Evolutionary conservation across 64 coral and sea anemone genomes (phyloP).

Genomic region (Acropora tenuis): DNA sequence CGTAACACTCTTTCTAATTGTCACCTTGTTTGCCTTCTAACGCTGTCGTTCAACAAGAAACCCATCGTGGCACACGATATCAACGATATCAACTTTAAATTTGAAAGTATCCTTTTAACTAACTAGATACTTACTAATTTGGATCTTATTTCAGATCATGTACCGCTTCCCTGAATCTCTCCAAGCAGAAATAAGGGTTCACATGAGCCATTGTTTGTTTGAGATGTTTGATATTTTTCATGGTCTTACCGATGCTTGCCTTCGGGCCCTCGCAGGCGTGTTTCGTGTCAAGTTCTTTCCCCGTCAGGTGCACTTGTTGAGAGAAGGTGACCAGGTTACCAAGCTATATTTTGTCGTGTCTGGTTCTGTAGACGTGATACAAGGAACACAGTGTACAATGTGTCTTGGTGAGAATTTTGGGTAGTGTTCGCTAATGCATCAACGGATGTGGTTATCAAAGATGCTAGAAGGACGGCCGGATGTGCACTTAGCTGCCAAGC

Average conservation of each 20-base stretch:
- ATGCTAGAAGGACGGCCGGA: no score
- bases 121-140: no score
- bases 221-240: conserved; percentile 67
- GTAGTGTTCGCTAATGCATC: no score
- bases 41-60: no score
- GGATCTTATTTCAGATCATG: conserved; percentile 61
- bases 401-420: conserved; percentile 63
- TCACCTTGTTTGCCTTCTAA: no score
- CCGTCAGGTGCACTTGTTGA: conserved; percentile 71
- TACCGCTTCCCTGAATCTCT: conserved; percentile 84
- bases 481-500: no score
- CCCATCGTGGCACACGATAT: no score
- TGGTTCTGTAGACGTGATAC: conserved; percentile 78
- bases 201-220: conserved; percentile 68
- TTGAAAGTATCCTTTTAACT: no score
- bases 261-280: conserved; percentile 66
- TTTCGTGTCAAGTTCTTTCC: conserved; percentile 69
- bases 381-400: conserved; percentile 49
- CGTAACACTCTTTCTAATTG: no score
- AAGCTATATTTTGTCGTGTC: conserved; percentile 79
- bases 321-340: conserved; percentile 81
- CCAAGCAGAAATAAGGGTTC: conserved; percentile 84
- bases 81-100: no score
- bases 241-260: conserved; percentile 55
- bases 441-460: no score